Base-by-base conservation (phyloP, 2,113 vertebrate species). In the Tricholaema leucomelas region DNA sequence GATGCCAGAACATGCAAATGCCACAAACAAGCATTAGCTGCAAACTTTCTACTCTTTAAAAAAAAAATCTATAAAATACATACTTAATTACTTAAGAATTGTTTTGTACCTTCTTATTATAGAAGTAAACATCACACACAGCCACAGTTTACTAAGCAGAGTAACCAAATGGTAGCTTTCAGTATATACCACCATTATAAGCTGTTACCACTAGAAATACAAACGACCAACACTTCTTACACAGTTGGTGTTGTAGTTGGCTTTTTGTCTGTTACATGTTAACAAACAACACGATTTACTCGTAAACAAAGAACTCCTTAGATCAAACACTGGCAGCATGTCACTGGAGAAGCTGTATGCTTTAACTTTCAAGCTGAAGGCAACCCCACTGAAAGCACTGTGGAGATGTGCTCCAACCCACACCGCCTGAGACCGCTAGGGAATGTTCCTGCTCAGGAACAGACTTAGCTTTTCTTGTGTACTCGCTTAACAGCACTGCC, bases 251-350 rank as follows among this genome's bases (percentile, higher is more conserved):
- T 2, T 58, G 50, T 15, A 81, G 78, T 23, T 71, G 61, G 69
- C 56, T 88, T 88, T 75, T 46, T 55, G 30, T 63, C 59, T 79
- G 56, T 42, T 92, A 70, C 25, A 72, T 52, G 30, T 42, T 63
- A 65, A 91, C 73, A 91, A 87, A 82, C 89, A 93, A 5, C 60
- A 48, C 63, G 38, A 87, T 81, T 92, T 87, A 48, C 42, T 81
- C 36, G 71, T 77, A 94, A 93, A 80, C 89, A 89, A 80, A 78
- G 38, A 61, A 87, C 77, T 87, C 84, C 79, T 91, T 18, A 90
- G 78, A 92, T 81, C 78, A 93, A 90, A 88, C 30, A 77, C 48
- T 50, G 27, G 74, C 79, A 87, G 55, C 61, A 28, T 28, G 42
- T 64, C 85, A 38, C 50, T 76, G 42, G 11, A 80, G 40, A 63